phyloP scores from a whole-genome alignment of 1,140 invertebrate species.

The Tetramorium parvispinum region DNA sequence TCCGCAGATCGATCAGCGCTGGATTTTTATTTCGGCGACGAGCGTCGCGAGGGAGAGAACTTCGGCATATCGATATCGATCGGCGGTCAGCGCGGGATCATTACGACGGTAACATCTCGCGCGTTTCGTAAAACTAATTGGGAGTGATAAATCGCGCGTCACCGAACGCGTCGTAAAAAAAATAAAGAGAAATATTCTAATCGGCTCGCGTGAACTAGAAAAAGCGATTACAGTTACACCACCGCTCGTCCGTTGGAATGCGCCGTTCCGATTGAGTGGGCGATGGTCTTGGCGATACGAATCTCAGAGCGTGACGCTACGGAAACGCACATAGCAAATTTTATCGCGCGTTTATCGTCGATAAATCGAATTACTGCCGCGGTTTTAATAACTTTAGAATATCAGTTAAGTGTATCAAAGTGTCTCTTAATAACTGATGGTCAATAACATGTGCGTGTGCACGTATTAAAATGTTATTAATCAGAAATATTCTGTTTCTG shows the following conservation, averaged over 20 bases:
- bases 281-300: slow-evolving; percentile 32
- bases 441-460: neutral
- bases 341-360: neutral
- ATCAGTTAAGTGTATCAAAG: neutral
- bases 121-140: slow-evolving; percentile 54
- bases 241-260: neutral
- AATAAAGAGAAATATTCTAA: slow-evolving; percentile 29
- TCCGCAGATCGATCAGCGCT: slow-evolving; percentile 5
- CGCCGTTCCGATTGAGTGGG: slow-evolving; percentile 26
- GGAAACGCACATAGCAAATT: slow-evolving; percentile 25
- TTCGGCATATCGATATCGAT: neutral
- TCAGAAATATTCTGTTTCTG: neutral
- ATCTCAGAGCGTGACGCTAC: slow-evolving; percentile 32
- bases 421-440: neutral
- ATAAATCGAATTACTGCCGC: slow-evolving; percentile 5
- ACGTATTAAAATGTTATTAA: neutral
- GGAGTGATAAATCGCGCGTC: slow-evolving; percentile 20
- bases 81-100: neutral
- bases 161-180: neutral
- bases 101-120: slow-evolving; percentile 8
- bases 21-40: slow-evolving; percentile 53
- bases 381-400: neutral
- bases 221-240: slow-evolving; percentile 50
- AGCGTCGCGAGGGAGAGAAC: too few species aligned
- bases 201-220: neutral